Evolutionary conservation across 2,888 invertebrate genomes (phyloP).

Genomic region (Acronicta psi): DNA sequence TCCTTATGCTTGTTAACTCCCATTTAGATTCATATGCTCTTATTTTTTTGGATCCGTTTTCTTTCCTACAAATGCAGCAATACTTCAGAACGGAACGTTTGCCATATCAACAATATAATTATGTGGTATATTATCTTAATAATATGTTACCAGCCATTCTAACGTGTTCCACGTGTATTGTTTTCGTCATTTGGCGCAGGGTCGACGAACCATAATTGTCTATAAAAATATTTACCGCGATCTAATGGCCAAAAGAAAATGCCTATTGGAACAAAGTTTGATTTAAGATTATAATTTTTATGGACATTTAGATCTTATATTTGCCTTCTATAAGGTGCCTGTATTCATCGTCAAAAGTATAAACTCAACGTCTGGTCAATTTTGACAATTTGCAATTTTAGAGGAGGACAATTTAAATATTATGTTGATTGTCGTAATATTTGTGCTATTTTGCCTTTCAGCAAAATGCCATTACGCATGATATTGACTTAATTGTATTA

Average conservation of each 20-base stretch:
- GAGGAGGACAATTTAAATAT: no score
- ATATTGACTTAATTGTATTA: conserved; percentile 15
- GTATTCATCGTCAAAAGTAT: no score
- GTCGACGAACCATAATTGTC: conserved; percentile 79
- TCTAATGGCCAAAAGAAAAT: conserved; percentile 58
- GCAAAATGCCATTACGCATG: conserved; percentile 29
- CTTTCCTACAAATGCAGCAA: conserved; percentile 33
- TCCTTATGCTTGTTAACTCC: conserved; percentile 41
- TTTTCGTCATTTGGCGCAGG: conserved; percentile 82
- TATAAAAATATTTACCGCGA: conserved; percentile 75
- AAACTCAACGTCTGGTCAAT: no score
- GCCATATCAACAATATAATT: conserved; percentile 56
- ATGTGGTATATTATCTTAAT: conserved; percentile 56
- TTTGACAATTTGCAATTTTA: no score
- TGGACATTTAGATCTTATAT: not conserved
- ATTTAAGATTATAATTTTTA: not conserved
- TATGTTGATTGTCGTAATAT: no score
- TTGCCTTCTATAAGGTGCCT: no score
- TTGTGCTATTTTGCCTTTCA: not conserved
- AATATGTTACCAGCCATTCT: conserved; percentile 59
- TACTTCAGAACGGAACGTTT: conserved; percentile 20
- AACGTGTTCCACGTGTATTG: conserved; percentile 79
- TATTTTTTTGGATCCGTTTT: conserved; percentile 39
- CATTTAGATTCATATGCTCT: conserved; percentile 45
- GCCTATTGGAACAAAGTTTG: conserved; percentile 62